These are phyloP conservation scores for Nebria brevicollis DNA, from an alignment of 2,888 invertebrate species.

Conservation along the genomic window DNA sequence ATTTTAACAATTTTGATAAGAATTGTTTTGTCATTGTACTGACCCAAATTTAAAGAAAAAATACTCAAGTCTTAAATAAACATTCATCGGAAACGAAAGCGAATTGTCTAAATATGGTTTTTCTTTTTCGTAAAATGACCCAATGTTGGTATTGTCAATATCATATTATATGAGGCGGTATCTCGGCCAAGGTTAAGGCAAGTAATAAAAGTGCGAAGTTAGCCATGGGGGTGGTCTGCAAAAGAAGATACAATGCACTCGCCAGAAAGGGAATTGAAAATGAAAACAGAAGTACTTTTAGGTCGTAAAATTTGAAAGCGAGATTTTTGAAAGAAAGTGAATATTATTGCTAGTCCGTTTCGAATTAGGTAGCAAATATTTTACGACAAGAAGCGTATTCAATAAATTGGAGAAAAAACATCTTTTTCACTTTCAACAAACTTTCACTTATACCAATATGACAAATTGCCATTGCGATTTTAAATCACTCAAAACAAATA, in stretches of 20 bases:
- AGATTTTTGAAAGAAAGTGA: conserved; percentile 16
- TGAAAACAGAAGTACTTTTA: conserved; percentile 3
- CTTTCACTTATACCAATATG: background rate
- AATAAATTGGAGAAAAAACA: background rate
- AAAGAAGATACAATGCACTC: background rate
- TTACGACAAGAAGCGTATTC: conserved; percentile 7
- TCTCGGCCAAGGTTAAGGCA: conserved; percentile 14
- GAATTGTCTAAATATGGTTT: too few species aligned
- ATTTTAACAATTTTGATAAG: too few species aligned
- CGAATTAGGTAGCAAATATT: conserved; percentile 11
- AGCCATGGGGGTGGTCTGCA: conserved; percentile 4
- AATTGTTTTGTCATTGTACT: too few species aligned
- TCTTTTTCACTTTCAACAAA: background rate
- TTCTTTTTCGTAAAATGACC: background rate
- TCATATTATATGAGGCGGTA: background rate
- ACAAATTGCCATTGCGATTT: too few species aligned
- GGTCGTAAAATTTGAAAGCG: conserved; percentile 12
- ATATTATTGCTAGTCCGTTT: conserved; percentile 5
- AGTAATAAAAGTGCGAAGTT: background rate
- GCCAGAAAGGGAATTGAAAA: background rate
- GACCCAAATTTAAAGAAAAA: too few species aligned
- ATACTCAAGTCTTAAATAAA: too few species aligned
- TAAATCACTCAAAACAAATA: too few species aligned
- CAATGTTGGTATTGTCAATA: conserved; percentile 6
- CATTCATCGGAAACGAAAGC: too few species aligned